Percentiles rank a stretch among this genome's conserved stretches.
Evolutionary conservation across 2,888 invertebrate species (phyloP).

Genomic region (Operophtera brumata): DNA sequence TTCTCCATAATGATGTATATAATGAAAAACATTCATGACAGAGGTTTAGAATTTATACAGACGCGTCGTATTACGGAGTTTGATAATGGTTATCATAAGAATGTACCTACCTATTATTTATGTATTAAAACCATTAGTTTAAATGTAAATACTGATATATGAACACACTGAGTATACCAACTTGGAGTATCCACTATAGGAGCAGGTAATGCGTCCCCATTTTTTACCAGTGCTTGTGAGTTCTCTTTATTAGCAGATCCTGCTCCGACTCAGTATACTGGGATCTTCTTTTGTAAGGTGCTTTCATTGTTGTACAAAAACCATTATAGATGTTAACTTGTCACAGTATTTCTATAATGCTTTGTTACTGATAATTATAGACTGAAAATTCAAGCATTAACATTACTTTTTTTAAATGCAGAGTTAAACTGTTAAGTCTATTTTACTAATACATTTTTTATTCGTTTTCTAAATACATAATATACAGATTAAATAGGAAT

Average conservation of each 20-base stretch:
- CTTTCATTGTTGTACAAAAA: slow-evolving; percentile 31
- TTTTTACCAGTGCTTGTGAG: slow-evolving; percentile 60
- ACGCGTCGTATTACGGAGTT: background rate
- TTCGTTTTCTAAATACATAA: background rate
- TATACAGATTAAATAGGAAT: no score
- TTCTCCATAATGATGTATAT: slow-evolving; percentile 4
- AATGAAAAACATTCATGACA: slow-evolving; percentile 46
- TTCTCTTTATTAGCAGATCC: slow-evolving; percentile 44
- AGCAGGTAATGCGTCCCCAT: slow-evolving; percentile 70
- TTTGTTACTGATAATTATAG: background rate
- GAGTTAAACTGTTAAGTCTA: no score
- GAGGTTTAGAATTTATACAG: background rate
- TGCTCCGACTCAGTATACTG: slow-evolving; percentile 32
- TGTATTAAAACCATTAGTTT: background rate
- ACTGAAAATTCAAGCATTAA: background rate
- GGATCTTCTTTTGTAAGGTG: slow-evolving; percentile 21
- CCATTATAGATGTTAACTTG: slow-evolving; percentile 25
- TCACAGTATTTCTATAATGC: slow-evolving; percentile 13
- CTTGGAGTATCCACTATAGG: slow-evolving; percentile 24
- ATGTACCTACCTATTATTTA: background rate
- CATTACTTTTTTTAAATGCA: background rate
- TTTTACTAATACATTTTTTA: background rate
- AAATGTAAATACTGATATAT: background rate
- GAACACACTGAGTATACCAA: background rate
- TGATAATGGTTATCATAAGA: background rate